Conservation (phyloP, 37 sponge, comb jelly and placozoan species). For the Beroe ovata region DNA sequence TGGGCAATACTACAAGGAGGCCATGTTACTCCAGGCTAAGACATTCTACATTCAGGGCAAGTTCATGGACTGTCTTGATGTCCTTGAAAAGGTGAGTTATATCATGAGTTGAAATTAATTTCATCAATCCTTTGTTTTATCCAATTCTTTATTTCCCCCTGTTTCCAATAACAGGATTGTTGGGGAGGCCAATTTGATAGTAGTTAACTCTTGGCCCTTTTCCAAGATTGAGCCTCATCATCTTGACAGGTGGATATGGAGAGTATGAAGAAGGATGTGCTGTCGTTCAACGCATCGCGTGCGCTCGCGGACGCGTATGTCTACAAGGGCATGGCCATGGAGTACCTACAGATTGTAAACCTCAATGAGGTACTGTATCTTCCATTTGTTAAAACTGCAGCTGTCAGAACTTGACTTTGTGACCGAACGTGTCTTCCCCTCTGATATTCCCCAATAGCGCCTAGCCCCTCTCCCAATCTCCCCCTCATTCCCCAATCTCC, state of each 20-base stretch:
- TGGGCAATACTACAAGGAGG: slow-evolving; percentile 29
- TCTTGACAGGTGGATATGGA: slow-evolving; percentile 17
- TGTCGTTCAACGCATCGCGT: slow-evolving; percentile 15
- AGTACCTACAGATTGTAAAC: not conserved
- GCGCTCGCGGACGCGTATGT: slow-evolving; percentile 49
- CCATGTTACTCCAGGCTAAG: slow-evolving; percentile 46
- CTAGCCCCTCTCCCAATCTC: not conserved
- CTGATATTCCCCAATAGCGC: too few species aligned
- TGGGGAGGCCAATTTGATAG: too few species aligned
- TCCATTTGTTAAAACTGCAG: too few species aligned
- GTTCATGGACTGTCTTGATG: slow-evolving; percentile 34
- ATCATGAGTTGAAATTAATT: too few species aligned
- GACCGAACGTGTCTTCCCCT: too few species aligned
- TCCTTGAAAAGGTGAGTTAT: not conserved
- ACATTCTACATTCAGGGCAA: slow-evolving; percentile 19
- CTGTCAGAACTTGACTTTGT: too few species aligned
- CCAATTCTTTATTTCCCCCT: not conserved
- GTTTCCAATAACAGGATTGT: too few species aligned
- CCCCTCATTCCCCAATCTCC: not conserved
- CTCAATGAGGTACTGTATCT: too few species aligned
- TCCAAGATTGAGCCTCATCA: not conserved
- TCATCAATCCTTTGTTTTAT: too few species aligned
- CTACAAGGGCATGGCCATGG: slow-evolving; percentile 48
- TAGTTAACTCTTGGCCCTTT: not conserved
- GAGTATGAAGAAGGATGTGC: slow-evolving; percentile 4